These are phyloP conservation scores for Geotrypetes seraphini DNA, from an alignment of 2,797 vertebrate genomes.

Conservation along the genomic window DNA sequence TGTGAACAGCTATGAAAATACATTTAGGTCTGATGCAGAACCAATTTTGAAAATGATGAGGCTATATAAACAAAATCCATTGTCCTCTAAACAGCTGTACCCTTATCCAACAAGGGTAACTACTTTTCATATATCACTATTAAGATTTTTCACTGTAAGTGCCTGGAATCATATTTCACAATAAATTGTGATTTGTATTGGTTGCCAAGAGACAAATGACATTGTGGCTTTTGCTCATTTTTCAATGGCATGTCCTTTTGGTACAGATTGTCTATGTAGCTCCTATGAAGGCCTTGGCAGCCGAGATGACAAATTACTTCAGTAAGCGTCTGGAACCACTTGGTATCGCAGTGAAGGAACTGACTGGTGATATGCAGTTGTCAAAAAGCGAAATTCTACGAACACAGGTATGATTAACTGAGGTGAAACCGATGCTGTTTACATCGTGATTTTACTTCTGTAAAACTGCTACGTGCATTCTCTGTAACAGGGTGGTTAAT, in stretches of 20 bases:
- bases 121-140: constrained; percentile 73
- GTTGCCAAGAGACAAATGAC: constrained; percentile 70
- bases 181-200: constrained; percentile 70
- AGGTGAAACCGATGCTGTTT: not conserved
- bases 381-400: constrained; percentile 92
- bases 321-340: constrained; percentile 88
- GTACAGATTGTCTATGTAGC: constrained; percentile 91
- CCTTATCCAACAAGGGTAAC: constrained; percentile 48
- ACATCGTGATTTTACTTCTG: not conserved
- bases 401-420: constrained; percentile 63
- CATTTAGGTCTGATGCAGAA: constrained; percentile 43
- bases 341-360: constrained; percentile 83
- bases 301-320: constrained; percentile 98
- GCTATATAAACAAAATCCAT: constrained; percentile 48
- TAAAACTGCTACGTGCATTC: not conserved
- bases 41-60: constrained; percentile 40
- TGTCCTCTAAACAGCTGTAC: constrained; percentile 50
- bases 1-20: constrained; percentile 42
- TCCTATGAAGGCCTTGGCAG: constrained; percentile 97
- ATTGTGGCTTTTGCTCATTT: constrained; percentile 62
- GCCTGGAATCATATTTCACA: constrained; percentile 66
- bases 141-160: constrained; percentile 60
- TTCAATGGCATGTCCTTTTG: constrained; percentile 66
- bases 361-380: constrained; percentile 97
- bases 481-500: too few relatives aligned